Base-by-base conservation (phyloP, 2,888 invertebrate species). In the Palloptera scutellata region DNA sequence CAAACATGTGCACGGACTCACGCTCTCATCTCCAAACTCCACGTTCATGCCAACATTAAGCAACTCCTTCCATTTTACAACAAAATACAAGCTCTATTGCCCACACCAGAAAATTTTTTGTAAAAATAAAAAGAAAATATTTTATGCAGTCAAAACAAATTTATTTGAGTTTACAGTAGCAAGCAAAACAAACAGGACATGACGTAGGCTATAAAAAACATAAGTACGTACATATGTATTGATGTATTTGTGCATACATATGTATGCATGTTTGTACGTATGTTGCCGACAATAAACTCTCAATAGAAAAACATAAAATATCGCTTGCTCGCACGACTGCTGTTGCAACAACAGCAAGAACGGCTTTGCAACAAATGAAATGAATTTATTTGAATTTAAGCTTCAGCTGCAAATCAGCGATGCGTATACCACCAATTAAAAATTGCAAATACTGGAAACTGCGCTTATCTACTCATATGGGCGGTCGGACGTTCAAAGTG, bases 371-470 rank as follows among this genome's bases (percentile, higher is more conserved):
- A 15, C 43, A 58, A 64, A 59, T 53, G 12, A 66, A 30, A 63
- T 69, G 53, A 63, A 63, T 69, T 62, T 58, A 66, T 66, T 63
- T 61, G 55, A 66, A 58, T 55, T 69, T 60, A 57, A 59, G 45
- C 66, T 60, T 64, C 52, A 42, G 30, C 57, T 64, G 66, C 19
- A 41, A 30, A 58, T 55, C 63, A 40, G 48, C 45, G 60, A 64
- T 61, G 64, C 66, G 55, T 57, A 61, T 61, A 59, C 40, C 53
- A 17, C n/a, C 57, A 64, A 66, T 61, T 52, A 61, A 53, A 57
- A 15, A 41, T 5, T 19, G 41, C 42, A 60, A 20, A 57, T 41
- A 43, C 30, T 61, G 41, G 41, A 55, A 19, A 52, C 54, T 55
- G 19, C 55, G 11, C n/a, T n/a, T 40, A 58, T 66, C 53, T 54